Evolutionary conservation across 1,140 invertebrate genomes (phyloP), one percentile per base, ranked within the genome.

Genomic region (Conopomorpha cramerella): DNA sequence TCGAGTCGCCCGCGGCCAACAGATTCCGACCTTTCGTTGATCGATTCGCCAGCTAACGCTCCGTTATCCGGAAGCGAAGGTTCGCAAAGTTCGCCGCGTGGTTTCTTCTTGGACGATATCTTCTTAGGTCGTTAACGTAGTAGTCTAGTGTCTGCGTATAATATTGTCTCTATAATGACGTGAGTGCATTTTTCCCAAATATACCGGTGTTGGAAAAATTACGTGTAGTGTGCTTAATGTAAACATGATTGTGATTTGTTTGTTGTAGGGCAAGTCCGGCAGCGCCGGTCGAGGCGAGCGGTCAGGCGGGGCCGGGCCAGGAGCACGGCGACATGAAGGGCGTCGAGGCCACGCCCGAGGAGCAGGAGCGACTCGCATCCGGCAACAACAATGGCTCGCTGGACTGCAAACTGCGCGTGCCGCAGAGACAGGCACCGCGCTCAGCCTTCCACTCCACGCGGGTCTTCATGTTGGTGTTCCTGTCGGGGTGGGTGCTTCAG

Each of bases 401-500:
- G 17, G 67, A 67, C 43, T 64, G 66, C 46, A 76, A 76, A 40
- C 34, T 70, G 38, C 60, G 58, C 14, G 36, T 48, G 23, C 31
- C 43, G 1, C 48, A 58, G 38, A 35, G 46, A 34, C 15, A 26
- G 17, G 40, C 35, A 27, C 51, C 50, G 13, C 57, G 62, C 18
- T 54, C 62, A 38, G 78, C 77, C 8, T 90, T 93, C 51, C 90
- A 92, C 15, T 92, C 91, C n/a, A 95, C 93, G 46, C 87, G 94
- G 53, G 83, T 89, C 14, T 96, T 96, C 65, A 84, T 96, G 65
- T 82, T 89, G 36, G 88, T 91, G 6, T 96, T 95, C 70, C 91
- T 93, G 51, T 80, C 92, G 37, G 91, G 90, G 11, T 93, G 91
- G 85, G 90, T 96, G 0, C 79, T 95, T 8, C 92, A 95, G 72